Base-by-base conservation (phyloP, 2,113 vertebrate genomes). In the Euleptes europaea region DNA sequence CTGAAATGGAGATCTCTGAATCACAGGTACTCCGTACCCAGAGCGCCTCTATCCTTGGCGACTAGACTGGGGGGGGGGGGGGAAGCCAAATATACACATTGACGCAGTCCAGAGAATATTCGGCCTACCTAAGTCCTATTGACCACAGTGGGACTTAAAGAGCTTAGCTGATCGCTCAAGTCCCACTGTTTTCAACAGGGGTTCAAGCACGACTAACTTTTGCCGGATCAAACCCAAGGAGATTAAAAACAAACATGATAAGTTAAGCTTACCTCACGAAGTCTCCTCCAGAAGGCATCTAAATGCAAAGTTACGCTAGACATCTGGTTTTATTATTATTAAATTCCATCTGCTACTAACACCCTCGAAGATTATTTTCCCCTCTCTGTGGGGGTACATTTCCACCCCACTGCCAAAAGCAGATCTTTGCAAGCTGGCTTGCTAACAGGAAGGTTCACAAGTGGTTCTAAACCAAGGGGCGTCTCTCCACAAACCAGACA, bases 1-100 rank as follows among this genome's bases (percentile, higher is more conserved):
- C 89, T 89, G 88, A 86, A 86, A 91, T 71, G 72, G 54, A 75
- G 87, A 35, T 67, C 70, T 69, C 70, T 38, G 88, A 90, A 78
- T 84, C 83, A 75, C 83, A 82, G 60, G 92, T 82, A 82, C 90
- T 87, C 54, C 19, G 42, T 49, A 5, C 17, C 0, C 28, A 54
- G 40, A 72, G 70, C 83, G 89, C 84, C n/a, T 80, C 84, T 85
- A 76, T 83, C 85, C 42, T 15, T 65, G n/a, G 51, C 42, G 69
- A 87, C 86, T 88, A 35, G 60, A 74, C 33, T 3, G 80, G 88
- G 54, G 88, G 47, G 5, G 47, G 47, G 51, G 51, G n/a, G 9
- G 75, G 38, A 86, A 87, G 85, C 69, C 73, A 88, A 5, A 84
- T 54, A 73, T 38, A 49, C 42, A 73, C 23, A n/a, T 40, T 60